phyloP scores from a whole-genome alignment of 2,797 vertebrate genomes.

The Brachyrhaphis roseni region DNA sequence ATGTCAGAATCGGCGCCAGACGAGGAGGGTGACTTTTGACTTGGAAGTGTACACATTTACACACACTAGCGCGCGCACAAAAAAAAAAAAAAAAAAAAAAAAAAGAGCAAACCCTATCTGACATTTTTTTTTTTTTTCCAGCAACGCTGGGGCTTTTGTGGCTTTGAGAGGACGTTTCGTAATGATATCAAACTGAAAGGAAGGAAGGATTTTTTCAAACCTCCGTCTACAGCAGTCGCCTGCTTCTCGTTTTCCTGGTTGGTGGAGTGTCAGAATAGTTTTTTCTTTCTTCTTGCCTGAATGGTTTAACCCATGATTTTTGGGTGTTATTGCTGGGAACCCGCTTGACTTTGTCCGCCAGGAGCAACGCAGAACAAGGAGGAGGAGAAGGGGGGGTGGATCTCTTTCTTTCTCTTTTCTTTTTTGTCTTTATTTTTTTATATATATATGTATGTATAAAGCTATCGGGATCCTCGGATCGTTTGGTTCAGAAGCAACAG shows the following conservation, averaged over 20 bases:
- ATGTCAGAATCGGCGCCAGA: constrained; percentile 57
- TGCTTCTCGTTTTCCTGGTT: constrained; percentile 73
- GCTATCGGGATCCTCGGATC: constrained; percentile 50
- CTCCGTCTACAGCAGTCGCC: constrained; percentile 60
- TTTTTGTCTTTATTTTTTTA: neutral
- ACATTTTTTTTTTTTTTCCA: constrained; percentile 37
- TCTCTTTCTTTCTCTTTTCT: constrained; percentile 1
- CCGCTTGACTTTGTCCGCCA: constrained; percentile 63
- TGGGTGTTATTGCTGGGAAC: constrained; percentile 37
- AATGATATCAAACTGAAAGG: constrained; percentile 81
- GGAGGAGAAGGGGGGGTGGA: neutral
- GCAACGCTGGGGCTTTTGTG: constrained; percentile 46
- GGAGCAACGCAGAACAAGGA: constrained; percentile 23
- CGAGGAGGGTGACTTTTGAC: constrained; percentile 58
- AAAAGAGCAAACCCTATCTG: constrained; percentile 3
- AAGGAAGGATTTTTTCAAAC: constrained; percentile 78
- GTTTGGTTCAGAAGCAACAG: constrained; percentile 74
- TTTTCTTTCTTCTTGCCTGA: constrained; percentile 35
- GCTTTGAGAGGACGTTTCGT: constrained; percentile 78
- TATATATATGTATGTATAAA: neutral
- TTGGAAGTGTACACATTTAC: constrained; percentile 24
- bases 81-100: neutral
- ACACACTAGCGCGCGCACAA: neutral
- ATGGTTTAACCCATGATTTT: constrained; percentile 56
- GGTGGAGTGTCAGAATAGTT: constrained; percentile 70